Evolutionary conservation across 2,113 vertebrate species (phyloP), one percentile per base, ranked within the genome.

Genomic region (Promerops cafer): DNA sequence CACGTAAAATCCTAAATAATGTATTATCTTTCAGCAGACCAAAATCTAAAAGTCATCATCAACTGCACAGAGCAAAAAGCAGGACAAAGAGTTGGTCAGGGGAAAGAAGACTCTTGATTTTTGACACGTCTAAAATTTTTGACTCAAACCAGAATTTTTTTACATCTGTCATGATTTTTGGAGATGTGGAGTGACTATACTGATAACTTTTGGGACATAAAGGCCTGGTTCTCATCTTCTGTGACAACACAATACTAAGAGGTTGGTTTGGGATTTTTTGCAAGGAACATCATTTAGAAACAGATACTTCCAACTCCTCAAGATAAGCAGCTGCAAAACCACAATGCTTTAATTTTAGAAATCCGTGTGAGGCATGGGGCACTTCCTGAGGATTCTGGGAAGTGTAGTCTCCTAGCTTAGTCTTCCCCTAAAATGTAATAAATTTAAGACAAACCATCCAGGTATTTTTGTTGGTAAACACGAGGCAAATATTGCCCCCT

Each of bases 301-400:
- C 28, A 80, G 60, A 49, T 7, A 70, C 12, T 65, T 72, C 26
- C 18, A 87, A 18, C 14, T 56, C 54, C 68, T 50, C 17, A 75
- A 63, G 66, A 37, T 4, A 63, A 61, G n/a, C 33, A 71, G 53
- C 9, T 86, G 35, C 14, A 70, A 91, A 91, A 85, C 1, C 53
- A 68, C 15, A 56, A 6, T 10, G 16, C 15, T 79, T 78, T 16
- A 53, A 18, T 68, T 94, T 95, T 49, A 42, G 13, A 86, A 90
- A 16, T 31, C 44, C 0, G 0, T 37, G 28, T 33, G 54, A 65
- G 47, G 17, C 16, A 69, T 59, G n/a, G 50, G 9, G 35, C 24
- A 20, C n/a, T 90, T 91, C 39, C n/a, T 57, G 56, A 63, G 86
- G 89, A 90, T 92, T 90, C 72, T 95, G 88, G 81, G 88, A 96